phyloP scores from a whole-genome alignment of 2,113 vertebrate genomes.

The Tamias sibiricus region DNA sequence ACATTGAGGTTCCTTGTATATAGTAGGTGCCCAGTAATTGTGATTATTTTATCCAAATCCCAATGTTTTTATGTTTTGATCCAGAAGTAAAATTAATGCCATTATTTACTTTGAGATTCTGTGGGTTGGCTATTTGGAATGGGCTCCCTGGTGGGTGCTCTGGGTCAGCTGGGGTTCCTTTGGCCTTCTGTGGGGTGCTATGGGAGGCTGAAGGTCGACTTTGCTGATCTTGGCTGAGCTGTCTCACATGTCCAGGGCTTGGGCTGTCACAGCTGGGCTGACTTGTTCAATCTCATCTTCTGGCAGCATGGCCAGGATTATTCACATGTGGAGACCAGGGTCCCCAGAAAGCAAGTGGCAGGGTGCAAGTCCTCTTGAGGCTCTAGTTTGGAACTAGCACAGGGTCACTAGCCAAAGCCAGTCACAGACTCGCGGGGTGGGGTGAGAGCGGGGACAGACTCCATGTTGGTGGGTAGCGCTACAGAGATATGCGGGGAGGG shows the following conservation, averaged over 20 bases:
- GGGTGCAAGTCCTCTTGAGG: not conserved
- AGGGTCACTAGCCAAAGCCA: not conserved
- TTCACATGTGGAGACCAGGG: not conserved
- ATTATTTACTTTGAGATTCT: not conserved
- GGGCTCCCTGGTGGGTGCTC: not conserved
- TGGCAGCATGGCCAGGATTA: not conserved
- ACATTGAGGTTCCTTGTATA: not conserved
- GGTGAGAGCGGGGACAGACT: not conserved
- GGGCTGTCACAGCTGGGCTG: not conserved
- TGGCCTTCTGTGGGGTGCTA: not conserved
- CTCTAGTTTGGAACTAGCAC: not conserved
- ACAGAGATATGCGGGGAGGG: not conserved
- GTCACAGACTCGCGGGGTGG: not conserved
- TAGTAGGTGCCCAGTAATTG: not conserved
- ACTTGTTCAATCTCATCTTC: not conserved
- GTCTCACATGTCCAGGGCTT: not conserved
- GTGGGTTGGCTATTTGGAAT: not conserved
- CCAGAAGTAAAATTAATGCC: conserved; percentile 5
- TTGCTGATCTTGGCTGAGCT: conserved; percentile 39
- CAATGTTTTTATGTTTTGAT: not conserved
- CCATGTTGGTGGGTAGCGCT: not conserved
- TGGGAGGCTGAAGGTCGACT: not conserved
- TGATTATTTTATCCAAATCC: not conserved
- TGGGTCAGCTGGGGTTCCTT: not conserved
- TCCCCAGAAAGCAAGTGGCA: not conserved